Conservation (phyloP, 2,113 vertebrate species). For the Leucosticte australis region DNA sequence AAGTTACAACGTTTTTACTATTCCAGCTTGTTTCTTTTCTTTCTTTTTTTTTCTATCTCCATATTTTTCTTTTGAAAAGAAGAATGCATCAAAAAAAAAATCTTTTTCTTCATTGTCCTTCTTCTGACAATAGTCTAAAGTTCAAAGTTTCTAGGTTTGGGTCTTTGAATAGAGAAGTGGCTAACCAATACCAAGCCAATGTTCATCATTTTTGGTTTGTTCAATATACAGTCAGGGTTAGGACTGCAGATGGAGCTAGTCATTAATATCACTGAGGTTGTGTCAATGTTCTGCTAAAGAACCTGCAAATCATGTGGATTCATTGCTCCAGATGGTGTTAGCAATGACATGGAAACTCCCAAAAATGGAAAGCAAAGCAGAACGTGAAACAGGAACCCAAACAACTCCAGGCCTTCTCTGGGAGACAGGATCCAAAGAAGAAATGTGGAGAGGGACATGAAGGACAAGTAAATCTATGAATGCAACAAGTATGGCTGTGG, state of each 20-base stretch:
- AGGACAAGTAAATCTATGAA: neutral
- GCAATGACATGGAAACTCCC: neutral
- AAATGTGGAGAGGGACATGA: neutral
- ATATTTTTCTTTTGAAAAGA: neutral
- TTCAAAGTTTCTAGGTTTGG: neutral
- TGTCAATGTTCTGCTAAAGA: neutral
- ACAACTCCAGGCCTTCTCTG: neutral
- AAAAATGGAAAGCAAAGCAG: neutral
- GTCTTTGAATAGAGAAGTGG: neutral
- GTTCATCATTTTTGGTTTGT: neutral
- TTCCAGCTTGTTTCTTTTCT: neutral
- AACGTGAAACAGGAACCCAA: neutral
- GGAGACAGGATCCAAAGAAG: neutral
- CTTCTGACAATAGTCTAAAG: neutral
- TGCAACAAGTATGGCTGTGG: neutral
- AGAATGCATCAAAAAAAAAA: accelerated
- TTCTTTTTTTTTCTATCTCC: neutral
- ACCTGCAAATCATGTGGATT: neutral
- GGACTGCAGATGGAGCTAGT: neutral
- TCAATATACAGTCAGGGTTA: neutral
- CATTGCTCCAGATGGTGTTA: neutral
- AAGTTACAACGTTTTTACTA: neutral
- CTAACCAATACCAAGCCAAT: neutral
- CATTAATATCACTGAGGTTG: neutral
- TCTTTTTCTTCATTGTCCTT: neutral